These are phyloP conservation scores for Dreissena rostriformis DNA, from an alignment of 1,140 invertebrate species.

Conservation along the genomic window DNA sequence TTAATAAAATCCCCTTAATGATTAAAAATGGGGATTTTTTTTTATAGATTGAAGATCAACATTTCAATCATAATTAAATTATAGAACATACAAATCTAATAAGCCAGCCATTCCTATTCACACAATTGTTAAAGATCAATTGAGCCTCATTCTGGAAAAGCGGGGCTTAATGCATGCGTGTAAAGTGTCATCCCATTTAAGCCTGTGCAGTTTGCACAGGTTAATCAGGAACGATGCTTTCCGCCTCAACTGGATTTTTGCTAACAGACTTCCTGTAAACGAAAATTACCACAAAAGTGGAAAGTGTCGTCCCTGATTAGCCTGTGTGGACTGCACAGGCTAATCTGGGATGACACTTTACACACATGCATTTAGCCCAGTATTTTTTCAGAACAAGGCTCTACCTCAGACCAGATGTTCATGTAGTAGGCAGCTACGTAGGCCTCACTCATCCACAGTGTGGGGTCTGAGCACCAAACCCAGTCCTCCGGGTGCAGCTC, in stretches of 20 bases:
- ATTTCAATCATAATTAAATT: too few relatives aligned
- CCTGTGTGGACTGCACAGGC: background rate
- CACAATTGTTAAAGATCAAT: too few relatives aligned
- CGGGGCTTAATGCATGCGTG: too few relatives aligned
- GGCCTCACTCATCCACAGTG: slow-evolving; percentile 78
- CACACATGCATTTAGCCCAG: background rate
- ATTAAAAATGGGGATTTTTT: too few relatives aligned
- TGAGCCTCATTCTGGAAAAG: too few relatives aligned
- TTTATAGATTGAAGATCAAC: too few relatives aligned
- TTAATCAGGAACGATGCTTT: background rate
- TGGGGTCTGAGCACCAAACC: slow-evolving; percentile 89
- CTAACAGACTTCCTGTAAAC: background rate
- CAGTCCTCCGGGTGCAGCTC: slow-evolving; percentile 89
- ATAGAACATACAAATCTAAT: too few relatives aligned
- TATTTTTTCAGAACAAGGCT: background rate
- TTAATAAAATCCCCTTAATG: too few relatives aligned
- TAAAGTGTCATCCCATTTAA: background rate
- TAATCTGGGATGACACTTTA: background rate
- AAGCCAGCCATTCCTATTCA: too few relatives aligned
- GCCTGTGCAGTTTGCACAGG: background rate
- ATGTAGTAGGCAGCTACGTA: slow-evolving; percentile 82
- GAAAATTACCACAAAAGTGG: background rate
- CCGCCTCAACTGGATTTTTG: background rate
- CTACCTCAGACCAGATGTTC: slow-evolving; percentile 80
- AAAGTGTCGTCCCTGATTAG: background rate